Percentiles rank a stretch among this genome's conserved stretches.
phyloP scores from a whole-genome alignment of 2,888 invertebrate genomes.

The Drosophila anomalipes region DNA sequence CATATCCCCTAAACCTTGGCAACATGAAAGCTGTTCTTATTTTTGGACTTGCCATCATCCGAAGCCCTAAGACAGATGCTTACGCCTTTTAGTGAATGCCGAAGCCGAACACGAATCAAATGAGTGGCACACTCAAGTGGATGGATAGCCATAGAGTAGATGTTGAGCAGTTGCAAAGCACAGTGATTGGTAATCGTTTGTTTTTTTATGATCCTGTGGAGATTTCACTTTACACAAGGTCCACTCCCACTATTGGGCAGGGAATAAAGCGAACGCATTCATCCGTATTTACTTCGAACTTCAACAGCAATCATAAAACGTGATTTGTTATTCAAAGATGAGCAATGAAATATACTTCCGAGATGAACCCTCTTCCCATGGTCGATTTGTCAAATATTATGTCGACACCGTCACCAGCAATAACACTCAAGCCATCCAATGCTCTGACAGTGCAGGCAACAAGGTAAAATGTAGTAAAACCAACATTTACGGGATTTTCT shows the following conservation, averaged over 20 bases:
- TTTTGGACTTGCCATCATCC: not conserved
- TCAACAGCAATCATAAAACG: not conserved
- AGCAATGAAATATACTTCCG: not conserved
- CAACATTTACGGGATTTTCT: not conserved
- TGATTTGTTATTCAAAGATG: not conserved
- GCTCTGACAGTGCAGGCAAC: not conserved
- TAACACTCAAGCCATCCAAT: not conserved
- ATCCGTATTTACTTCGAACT: not conserved
- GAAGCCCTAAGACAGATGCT: too few species aligned
- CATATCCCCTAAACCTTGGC: not conserved
- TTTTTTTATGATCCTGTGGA: not conserved
- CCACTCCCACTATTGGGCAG: not conserved
- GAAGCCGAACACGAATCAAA: not conserved
- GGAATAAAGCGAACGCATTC: not conserved
- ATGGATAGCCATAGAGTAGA: not conserved
- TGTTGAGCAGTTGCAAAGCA: not conserved
- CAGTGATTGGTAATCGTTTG: not conserved
- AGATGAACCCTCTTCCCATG: not conserved
- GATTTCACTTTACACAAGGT: not conserved
- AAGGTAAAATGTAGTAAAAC: not conserved
- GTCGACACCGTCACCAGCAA: not conserved
- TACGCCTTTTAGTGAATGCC: not conserved
- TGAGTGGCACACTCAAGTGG: not conserved
- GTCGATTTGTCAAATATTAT: not conserved
- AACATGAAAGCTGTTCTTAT: not conserved